Evolutionary conservation across 1,140 invertebrate genomes (phyloP).

Genomic region (Lerema accius): DNA sequence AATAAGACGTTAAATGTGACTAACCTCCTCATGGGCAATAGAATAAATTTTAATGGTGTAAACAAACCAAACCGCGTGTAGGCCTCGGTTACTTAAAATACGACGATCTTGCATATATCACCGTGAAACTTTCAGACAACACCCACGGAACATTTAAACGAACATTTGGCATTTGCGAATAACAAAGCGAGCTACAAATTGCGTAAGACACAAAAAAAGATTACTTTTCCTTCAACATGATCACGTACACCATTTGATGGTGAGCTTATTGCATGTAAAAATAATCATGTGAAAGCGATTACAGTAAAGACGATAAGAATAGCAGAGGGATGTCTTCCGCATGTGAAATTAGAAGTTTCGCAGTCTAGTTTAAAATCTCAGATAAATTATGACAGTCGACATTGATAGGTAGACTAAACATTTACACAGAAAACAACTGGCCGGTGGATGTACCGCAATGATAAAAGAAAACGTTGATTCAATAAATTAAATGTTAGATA

Average conservation of each 20-base stretch:
- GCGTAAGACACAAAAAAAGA: background rate
- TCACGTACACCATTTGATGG: background rate
- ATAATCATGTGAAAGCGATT: background rate
- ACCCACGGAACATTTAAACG: background rate
- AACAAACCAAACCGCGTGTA: constrained; percentile 16
- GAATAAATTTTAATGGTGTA: constrained; percentile 16
- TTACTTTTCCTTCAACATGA: background rate
- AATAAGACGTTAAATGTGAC: constrained; percentile 1
- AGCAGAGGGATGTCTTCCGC: too few species aligned
- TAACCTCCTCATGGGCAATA: constrained; percentile 15
- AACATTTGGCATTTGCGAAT: background rate
- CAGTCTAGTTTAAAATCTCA: too few species aligned
- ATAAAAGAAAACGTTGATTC: too few species aligned
- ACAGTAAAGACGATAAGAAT: too few species aligned
- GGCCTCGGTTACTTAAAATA: constrained; percentile 16
- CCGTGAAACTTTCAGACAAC: background rate
- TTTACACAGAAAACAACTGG: too few species aligned
- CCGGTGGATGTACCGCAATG: too few species aligned
- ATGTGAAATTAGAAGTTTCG: too few species aligned
- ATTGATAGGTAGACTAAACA: too few species aligned
- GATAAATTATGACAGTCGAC: too few species aligned
- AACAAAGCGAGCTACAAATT: background rate
- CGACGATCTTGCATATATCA: constrained; percentile 8
- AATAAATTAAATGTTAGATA: too few species aligned
- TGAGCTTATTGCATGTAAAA: background rate